A percentile compares a stretch with the other conserved stretches of the same genome.
Conservation (phyloP, 2,888 invertebrate species). For the Eretmocerus hayati region DNA sequence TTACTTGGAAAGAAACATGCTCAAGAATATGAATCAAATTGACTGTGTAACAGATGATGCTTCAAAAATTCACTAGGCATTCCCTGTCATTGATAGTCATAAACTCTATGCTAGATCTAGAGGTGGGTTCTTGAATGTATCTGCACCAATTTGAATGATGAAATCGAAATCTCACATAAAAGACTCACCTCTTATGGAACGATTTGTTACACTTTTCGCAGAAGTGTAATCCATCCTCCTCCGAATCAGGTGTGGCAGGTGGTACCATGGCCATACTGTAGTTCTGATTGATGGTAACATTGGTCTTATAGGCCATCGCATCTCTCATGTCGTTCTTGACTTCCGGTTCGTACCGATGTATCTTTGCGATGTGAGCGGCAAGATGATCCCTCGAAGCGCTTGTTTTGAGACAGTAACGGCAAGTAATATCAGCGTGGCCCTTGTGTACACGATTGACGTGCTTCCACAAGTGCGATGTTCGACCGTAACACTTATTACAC, state of each 20-base stretch:
- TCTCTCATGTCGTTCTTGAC: conserved; percentile 36
- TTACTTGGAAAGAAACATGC: no score
- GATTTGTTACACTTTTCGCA: conserved; percentile 53
- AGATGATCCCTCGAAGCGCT: conserved; percentile 55
- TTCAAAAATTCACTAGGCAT: no score
- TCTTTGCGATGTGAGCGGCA: conserved; percentile 53
- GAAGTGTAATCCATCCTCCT: conserved; percentile 49
- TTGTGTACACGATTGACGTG: conserved; percentile 56
- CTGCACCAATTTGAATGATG: no score
- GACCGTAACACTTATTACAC: conserved; percentile 55
- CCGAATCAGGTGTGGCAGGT: conserved; percentile 32
- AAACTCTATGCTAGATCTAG: no score
- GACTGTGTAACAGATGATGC: no score
- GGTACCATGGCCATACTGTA: conserved; percentile 12
- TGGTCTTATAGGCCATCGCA: conserved; percentile 41
- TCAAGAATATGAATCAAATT: no score
- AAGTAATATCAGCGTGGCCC: conserved; percentile 55
- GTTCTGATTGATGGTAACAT: conserved; percentile 37
- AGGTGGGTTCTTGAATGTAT: no score
- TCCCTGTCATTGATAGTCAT: no score
- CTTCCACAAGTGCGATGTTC: conserved; percentile 57
- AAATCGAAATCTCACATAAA: no score
- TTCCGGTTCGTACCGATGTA: conserved; percentile 45
- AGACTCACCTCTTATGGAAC: conserved; percentile 47
- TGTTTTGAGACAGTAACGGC: conserved; percentile 53